Base-by-base conservation (phyloP, 2,113 vertebrate species). In the Thalassarche chlororhynchos region DNA sequence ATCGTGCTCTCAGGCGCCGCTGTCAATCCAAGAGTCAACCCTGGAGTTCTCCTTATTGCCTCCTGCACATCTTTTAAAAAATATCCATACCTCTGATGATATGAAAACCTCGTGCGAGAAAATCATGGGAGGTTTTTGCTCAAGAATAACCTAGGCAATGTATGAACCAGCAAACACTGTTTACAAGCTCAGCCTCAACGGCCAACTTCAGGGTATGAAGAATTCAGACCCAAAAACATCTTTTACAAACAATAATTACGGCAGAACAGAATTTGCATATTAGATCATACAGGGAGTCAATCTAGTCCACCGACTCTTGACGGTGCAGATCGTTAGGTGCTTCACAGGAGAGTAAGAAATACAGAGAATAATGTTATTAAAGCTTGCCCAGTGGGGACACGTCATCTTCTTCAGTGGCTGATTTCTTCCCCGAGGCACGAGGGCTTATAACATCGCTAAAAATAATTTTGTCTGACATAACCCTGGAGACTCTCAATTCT, bases 391-490 rank as follows among this genome's bases (percentile, higher is more conserved):
- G 87, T 85, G 93, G 94, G 96, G 90, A 97, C 94, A 92, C 86
- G 61, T 97, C 96, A 93, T 84, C 90, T 68, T 62, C 93, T 95
- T 51, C 95, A 71, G 92, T 82, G 92, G 90, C 88, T 94, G 93
- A 21, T 87, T 97, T 77, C 92, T 89, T 94, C 92, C 95, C 95
- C 0, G 24, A 94, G 96, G 97, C 95, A 93, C 5, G 36, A 95
- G 92, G 90, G 84, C 89, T 96, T 64, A 47, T 62, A 96, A 71
- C 86, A 64, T 31, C 2, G n/a, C 93, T 95, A 96, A 97, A 96
- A 97, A 97, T 95, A 97, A 87, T 92, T 91, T 36, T 95, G 96
- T 95, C 92, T 95, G 95, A 94, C 93, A 97, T 92, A 94, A 96
- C 96, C 92, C 96, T 19, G 10, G 95, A 96, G 91, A 93, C 58